Evolutionary conservation across 2,888 invertebrate species (phyloP).

Genomic region (Ichneumoninae sp.): DNA sequence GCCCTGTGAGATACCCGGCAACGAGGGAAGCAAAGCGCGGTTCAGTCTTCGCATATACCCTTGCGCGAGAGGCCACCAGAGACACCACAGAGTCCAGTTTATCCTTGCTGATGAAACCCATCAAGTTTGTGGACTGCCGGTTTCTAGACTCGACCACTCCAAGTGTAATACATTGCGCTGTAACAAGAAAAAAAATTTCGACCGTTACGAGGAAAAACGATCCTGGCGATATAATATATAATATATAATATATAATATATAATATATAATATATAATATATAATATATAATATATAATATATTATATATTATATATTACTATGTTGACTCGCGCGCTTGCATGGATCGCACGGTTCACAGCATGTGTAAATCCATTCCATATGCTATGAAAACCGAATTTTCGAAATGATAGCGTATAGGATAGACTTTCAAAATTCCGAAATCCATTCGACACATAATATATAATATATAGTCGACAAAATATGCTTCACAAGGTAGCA

Average conservation of each 20-base stretch:
- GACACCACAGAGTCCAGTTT: slow-evolving; percentile 38
- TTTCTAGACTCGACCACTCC: slow-evolving; percentile 24
- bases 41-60: slow-evolving; percentile 32
- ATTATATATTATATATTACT: too few species aligned
- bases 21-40: slow-evolving; percentile 15
- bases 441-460: not conserved
- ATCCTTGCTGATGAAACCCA: slow-evolving; percentile 55
- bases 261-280: too few species aligned
- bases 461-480: not conserved
- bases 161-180: slow-evolving; percentile 19
- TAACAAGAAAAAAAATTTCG: not conserved
- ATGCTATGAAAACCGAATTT: too few species aligned
- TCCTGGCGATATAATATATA: too few species aligned
- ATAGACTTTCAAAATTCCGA: not conserved
- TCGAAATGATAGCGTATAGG: too few species aligned
- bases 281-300: too few species aligned
- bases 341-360: too few species aligned
- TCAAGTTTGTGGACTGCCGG: slow-evolving; percentile 13
- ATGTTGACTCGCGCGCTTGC: not conserved
- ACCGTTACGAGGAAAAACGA: not conserved
- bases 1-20: slow-evolving; percentile 50
- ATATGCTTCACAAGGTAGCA: not conserved
- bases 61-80: slow-evolving; percentile 14
- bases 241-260: too few species aligned
- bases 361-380: too few species aligned